Percentiles rank a stretch among this genome's conserved stretches.
Conservation (phyloP, 1,140 invertebrate genomes). For the Drosophila micromelanica region DNA sequence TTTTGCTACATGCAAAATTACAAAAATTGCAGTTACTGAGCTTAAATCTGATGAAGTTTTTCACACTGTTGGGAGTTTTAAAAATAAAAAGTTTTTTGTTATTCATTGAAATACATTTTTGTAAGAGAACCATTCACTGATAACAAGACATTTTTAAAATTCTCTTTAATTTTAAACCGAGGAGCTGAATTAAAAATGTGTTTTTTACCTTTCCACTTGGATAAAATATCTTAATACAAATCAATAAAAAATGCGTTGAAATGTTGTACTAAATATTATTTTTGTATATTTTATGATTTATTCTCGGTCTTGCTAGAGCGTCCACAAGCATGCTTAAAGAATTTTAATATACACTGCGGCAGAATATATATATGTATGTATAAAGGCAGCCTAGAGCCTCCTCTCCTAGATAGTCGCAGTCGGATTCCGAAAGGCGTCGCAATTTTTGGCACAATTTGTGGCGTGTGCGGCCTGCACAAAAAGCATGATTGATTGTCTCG, state of each 20-base stretch:
- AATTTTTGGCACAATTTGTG: constrained; percentile 61
- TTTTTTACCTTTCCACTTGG: no score
- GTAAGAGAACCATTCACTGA: no score
- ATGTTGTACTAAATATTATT: neutral
- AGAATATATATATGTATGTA: neutral
- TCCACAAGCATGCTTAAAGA: constrained; percentile 11
- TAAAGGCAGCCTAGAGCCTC: neutral
- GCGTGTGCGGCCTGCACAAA: constrained; percentile 40
- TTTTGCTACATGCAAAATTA: no score
- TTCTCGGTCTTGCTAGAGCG: neutral
- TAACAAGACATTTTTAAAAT: no score
- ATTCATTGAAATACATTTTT: no score
- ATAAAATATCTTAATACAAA: no score
- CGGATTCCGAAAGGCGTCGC: constrained; percentile 40
- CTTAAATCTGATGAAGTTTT: no score
- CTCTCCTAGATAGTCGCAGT: constrained; percentile 7
- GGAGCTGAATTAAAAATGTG: no score
- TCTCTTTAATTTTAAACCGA: no score
- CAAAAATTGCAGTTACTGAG: no score
- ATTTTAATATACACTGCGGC: constrained; percentile 14
- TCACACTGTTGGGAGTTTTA: no score
- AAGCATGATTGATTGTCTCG: constrained; percentile 77
- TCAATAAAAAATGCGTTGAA: neutral
- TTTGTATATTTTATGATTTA: neutral
- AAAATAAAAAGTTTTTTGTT: no score